Percentiles rank a stretch among this genome's conserved stretches.
These are phyloP conservation scores for Euthynnus affinis DNA, from an alignment of 2,797 vertebrate genomes.

Conservation along the genomic window DNA sequence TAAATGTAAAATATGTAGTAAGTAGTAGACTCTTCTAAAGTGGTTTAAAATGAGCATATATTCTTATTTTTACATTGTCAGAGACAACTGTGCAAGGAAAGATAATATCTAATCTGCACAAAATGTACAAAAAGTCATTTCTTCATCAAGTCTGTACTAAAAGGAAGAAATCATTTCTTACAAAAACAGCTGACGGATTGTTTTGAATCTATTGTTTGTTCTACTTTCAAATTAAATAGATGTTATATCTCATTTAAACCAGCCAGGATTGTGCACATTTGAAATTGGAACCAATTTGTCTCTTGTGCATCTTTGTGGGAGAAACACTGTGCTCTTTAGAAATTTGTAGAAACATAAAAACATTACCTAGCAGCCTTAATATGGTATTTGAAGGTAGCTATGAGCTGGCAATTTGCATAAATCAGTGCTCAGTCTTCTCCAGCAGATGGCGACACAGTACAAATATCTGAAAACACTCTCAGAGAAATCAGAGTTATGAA, in stretches of 20 bases:
- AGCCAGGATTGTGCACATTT: not conserved
- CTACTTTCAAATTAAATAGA: not conserved
- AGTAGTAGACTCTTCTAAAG: too few relatives aligned
- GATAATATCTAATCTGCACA: not conserved
- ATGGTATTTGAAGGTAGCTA: not conserved
- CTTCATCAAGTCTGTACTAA: not conserved
- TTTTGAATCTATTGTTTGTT: not conserved
- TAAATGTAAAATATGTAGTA: not conserved
- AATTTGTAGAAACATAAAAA: not conserved
- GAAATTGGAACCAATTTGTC: not conserved
- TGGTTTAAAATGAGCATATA: not conserved
- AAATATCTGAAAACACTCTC: constrained; percentile 26
- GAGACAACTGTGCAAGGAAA: not conserved
- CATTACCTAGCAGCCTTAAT: not conserved
- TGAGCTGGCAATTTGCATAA: not conserved
- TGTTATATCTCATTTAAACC: not conserved
- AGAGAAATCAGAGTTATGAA: constrained; percentile 9
- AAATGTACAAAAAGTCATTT: not conserved
- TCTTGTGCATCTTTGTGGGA: not conserved
- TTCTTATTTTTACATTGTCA: too few relatives aligned
- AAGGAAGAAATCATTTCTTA: not conserved
- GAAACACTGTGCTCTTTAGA: not conserved
- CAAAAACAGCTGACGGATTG: not conserved
- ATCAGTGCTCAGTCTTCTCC: constrained; percentile 25
- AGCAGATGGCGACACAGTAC: constrained; percentile 75